phyloP scores from a whole-genome alignment of 2,797 vertebrate species.

The Tapera naevia region DNA sequence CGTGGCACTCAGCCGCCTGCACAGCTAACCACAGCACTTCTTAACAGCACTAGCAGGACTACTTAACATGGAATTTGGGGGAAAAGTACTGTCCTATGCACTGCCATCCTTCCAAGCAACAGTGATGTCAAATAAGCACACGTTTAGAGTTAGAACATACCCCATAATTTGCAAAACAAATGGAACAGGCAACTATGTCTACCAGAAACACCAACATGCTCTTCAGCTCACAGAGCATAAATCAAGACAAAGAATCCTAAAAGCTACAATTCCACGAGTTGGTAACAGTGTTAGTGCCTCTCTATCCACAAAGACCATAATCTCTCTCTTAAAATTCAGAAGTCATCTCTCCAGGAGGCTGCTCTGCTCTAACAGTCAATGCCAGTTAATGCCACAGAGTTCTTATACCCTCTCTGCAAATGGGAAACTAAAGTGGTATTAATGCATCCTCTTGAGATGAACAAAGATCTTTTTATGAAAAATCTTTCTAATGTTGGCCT shows the following conservation, averaged over 20 bases:
- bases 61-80: not conserved
- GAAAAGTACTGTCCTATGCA: not conserved
- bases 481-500: not conserved
- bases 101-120: not conserved
- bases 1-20: too few species aligned
- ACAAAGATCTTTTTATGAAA: not conserved
- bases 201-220: not conserved
- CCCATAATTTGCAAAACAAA: not conserved
- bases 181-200: not conserved
- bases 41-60: not conserved
- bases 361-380: not conserved
- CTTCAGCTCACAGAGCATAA: not conserved
- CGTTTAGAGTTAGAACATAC: not conserved
- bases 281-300: not conserved
- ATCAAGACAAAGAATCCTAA: not conserved
- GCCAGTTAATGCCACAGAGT: not conserved
- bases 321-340: rapidly evolving
- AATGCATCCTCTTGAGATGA: not conserved
- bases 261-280: not conserved
- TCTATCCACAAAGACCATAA: not conserved
- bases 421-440: not conserved
- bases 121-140: not conserved
- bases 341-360: not conserved
- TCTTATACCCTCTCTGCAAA: not conserved
- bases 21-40: too few species aligned